Evolutionary conservation across 2,113 vertebrate species (phyloP), one percentile per base, ranked within the genome.

Genomic region (Triplophysa tibetana): DNA sequence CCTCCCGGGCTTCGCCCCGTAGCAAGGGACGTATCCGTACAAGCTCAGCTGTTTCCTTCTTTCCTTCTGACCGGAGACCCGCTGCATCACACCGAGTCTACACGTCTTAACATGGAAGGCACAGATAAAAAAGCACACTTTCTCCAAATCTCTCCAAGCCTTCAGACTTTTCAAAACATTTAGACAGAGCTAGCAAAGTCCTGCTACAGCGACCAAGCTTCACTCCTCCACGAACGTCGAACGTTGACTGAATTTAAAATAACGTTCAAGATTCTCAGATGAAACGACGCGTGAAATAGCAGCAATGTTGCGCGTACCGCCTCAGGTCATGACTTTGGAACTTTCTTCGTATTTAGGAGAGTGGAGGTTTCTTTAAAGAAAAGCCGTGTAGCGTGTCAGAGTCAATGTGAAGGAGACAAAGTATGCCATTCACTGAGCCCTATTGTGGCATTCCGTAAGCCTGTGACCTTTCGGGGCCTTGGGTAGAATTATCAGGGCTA

Each of bases 61-160:
- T 62, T 45, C 52, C 58, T 63, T 24, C 48, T 61, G 79, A 74
- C n/a, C 61, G 50, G 80, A 85, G 85, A 12, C 24, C 43, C 2
- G 23, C 14, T 70, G 14, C 29, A 75, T 63, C 58, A n/a, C 17
- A 26, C 10, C 60, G 48, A 26, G 16, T 43, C 56, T 62, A 9
- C 17, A 13, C 82, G 82, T 89, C 89, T 89, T 83, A 81, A 79
- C 83, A 62, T 83, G 88, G 86, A 89, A 87, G 85, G 86, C n/a
- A 26, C 16, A 45, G 58, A 63, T 91, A 92, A 90, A 92, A 84
- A 79, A 83, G 74, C 77, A 81, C 88, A 90, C 84, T 90, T 89
- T 87, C 77, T 82, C 83, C 85, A 65, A 74, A 82, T n/a, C 68
- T 58, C 78, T 61, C 23, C 85, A 52, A 26, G 52, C 62, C 62